Evolutionary conservation across 2,888 invertebrate species (phyloP).

Genomic region (Griposia aprilina): DNA sequence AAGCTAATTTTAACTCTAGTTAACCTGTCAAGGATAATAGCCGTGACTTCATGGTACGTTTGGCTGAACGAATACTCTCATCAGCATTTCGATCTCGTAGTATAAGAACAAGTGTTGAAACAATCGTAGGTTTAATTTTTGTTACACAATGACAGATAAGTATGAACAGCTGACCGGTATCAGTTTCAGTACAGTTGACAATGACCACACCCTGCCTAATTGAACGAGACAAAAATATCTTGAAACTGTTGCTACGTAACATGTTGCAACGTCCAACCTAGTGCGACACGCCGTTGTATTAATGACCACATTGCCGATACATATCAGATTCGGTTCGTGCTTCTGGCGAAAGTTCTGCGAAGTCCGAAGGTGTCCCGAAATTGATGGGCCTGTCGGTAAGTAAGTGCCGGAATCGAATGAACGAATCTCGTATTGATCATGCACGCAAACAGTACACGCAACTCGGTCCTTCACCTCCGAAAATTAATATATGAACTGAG

Average conservation of each 20-base stretch:
- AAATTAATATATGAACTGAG: conserved; percentile 68
- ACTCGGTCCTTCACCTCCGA: conserved; percentile 80
- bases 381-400: conserved; percentile 83
- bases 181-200: conserved; percentile 57
- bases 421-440: conserved; percentile 79
- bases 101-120: conserved; percentile 43
- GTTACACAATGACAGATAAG: conserved; percentile 48
- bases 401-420: conserved; percentile 84
- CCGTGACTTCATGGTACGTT: conserved; percentile 48
- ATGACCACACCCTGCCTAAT: conserved; percentile 55
- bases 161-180: conserved; percentile 38
- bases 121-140: conserved; percentile 41
- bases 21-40: conserved; percentile 51
- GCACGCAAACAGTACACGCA: conserved; percentile 83
- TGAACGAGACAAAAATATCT: conserved; percentile 52
- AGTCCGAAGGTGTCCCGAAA: conserved; percentile 84
- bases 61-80: conserved; percentile 23
- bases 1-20: conserved; percentile 51
- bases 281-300: conserved; percentile 68
- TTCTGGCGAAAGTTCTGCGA: conserved; percentile 88
- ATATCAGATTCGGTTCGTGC: conserved; percentile 81
- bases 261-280: conserved; percentile 60
- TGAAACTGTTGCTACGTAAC: conserved; percentile 53
- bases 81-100: conserved; percentile 32
- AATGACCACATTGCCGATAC: conserved; percentile 75